phyloP scores from a whole-genome alignment of 2,888 invertebrate species.

The Drosophila yooni region DNA sequence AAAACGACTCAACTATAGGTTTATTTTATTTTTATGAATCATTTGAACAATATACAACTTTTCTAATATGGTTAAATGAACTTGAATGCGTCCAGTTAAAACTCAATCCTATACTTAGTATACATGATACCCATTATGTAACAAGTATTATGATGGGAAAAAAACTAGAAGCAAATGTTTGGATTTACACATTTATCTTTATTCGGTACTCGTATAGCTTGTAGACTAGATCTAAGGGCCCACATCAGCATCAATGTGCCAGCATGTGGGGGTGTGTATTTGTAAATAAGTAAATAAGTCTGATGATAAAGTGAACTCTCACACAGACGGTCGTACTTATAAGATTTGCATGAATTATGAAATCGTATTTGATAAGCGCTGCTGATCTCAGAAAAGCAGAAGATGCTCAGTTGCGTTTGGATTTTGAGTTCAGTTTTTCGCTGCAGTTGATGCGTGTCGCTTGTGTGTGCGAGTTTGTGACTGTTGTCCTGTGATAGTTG shows the following conservation, averaged over 20 bases:
- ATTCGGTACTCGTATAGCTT: background rate
- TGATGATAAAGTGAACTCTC: conserved; percentile 37
- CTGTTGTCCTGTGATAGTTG: conserved; percentile 23
- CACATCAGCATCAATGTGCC: background rate
- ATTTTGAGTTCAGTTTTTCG: conserved; percentile 48
- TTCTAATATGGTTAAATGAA: background rate
- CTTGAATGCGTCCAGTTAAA: conserved; percentile 22
- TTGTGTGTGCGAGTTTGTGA: conserved; percentile 38
- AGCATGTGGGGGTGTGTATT: conserved; percentile 38
- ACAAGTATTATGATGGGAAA: conserved; percentile 30
- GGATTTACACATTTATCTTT: conserved; percentile 14
- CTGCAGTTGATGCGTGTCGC: conserved; percentile 26
- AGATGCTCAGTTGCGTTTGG: conserved; percentile 26
- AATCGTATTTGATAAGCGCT: conserved; percentile 48
- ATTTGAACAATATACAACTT: background rate
- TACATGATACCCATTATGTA: background rate
- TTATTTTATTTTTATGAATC: background rate
- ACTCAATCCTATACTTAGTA: conserved; percentile 6
- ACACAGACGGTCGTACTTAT: conserved; percentile 34
- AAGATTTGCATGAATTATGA: conserved; percentile 63
- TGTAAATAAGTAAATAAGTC: conserved; percentile 37
- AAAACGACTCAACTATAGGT: background rate
- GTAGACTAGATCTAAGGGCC: conserved; percentile 8
- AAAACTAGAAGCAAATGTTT: conserved; percentile 11
- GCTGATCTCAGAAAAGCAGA: conserved; percentile 31